Conservation (phyloP, 1,140 invertebrate genomes). For the Argopecten irradians region DNA sequence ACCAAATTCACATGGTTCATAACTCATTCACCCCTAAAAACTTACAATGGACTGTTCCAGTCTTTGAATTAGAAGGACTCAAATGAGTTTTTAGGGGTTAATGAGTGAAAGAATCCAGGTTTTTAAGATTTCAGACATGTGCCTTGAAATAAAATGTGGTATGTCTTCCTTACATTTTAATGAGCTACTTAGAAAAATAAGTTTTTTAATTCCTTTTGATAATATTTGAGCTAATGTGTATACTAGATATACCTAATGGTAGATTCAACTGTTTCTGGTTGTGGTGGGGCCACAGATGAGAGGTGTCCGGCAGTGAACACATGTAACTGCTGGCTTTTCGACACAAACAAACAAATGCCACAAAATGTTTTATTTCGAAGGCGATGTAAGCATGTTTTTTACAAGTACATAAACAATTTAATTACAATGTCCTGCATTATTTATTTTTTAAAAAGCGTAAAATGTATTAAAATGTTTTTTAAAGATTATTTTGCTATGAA, state of each 20-base stretch:
- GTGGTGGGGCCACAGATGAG: neutral
- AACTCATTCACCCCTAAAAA: too few species aligned
- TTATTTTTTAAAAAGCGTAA: neutral
- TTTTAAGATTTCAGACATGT: conserved; percentile 9
- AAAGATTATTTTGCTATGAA: neutral
- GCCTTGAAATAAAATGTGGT: neutral
- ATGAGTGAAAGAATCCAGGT: too few species aligned
- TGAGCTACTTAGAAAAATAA: neutral
- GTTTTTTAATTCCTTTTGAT: neutral
- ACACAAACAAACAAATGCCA: neutral
- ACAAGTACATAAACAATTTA: neutral
- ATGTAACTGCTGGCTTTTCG: neutral
- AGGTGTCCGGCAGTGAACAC: neutral
- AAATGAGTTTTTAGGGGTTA: too few species aligned
- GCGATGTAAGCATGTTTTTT: neutral
- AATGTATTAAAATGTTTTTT: neutral
- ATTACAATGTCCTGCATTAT: neutral
- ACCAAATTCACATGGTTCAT: neutral
- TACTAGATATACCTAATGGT: too few species aligned
- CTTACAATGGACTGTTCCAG: too few species aligned
- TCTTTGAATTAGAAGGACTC: too few species aligned
- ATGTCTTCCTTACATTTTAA: neutral
- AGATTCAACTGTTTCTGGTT: neutral
- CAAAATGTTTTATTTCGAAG: neutral
- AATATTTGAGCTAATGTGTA: neutral